phyloP scores from a whole-genome alignment of 1,140 invertebrate genomes.

The Dufourea novaeangliae region DNA sequence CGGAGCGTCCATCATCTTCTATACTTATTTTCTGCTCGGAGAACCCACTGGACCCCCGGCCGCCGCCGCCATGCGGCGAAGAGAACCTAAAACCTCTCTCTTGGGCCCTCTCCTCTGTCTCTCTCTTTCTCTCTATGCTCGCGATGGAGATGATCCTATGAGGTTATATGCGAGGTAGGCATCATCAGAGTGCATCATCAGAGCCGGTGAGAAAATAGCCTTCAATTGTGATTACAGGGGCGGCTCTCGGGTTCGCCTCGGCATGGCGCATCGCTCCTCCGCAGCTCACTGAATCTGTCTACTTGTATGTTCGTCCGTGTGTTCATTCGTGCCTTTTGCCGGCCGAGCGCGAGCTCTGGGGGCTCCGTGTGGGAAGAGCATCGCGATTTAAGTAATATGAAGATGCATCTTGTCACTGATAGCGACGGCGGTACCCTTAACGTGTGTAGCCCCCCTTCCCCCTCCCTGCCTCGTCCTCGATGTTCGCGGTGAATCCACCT shows the following conservation, averaged over 20 bases:
- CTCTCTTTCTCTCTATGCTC: conserved; percentile 52
- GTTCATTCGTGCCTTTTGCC: conserved; percentile 52
- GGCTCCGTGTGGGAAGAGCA: conserved; percentile 52
- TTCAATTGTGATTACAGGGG: conserved; percentile 83
- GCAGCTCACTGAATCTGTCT: conserved; percentile 67
- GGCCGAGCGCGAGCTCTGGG: conserved; percentile 2
- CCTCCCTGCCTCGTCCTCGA: background rate
- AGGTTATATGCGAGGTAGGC: conserved; percentile 76
- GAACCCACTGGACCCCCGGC: conserved; percentile 64
- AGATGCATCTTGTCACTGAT: conserved; percentile 36
- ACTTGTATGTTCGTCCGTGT: conserved; percentile 52
- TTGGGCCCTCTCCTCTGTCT: no score
- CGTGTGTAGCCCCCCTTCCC: background rate
- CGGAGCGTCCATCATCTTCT: conserved; percentile 81
- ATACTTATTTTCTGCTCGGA: conserved; percentile 80
- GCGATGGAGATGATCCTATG: conserved; percentile 77
- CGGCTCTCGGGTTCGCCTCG: conserved; percentile 75
- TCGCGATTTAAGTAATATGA: conserved; percentile 64
- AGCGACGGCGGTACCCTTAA: background rate
- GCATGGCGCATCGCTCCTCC: conserved; percentile 60
- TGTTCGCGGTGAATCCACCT: background rate
- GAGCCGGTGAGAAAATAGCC: conserved; percentile 82
- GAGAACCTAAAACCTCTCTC: conserved; percentile 65
- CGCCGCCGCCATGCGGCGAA: no score
- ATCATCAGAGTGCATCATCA: conserved; percentile 80